Evolutionary conservation across 2,888 invertebrate genomes (phyloP).

Genomic region (Synanthedon formicaeformis): DNA sequence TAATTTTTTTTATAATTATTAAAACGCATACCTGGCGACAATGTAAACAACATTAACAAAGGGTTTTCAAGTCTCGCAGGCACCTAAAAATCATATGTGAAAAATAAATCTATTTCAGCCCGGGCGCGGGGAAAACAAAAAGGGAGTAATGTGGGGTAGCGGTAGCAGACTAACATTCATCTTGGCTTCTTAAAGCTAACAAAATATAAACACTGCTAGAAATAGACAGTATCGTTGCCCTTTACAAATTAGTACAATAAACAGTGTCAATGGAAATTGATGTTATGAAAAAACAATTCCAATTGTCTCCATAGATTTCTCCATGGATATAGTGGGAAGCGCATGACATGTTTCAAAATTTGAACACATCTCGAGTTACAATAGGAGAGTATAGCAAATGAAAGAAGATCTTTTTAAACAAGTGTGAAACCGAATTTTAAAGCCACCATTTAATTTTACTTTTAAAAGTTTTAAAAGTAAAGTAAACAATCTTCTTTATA

Average conservation of each 20-base stretch:
- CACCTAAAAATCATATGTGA: slow-evolving; percentile 66
- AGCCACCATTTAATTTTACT: too few species aligned
- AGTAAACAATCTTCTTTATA: too few species aligned
- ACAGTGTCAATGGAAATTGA: too few species aligned
- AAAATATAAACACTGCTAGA: slow-evolving; percentile 63
- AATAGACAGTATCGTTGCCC: slow-evolving; percentile 58
- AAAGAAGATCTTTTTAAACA: too few species aligned
- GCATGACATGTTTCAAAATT: too few species aligned
- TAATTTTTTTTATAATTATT: slow-evolving; percentile 11
- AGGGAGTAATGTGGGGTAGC: slow-evolving; percentile 53
- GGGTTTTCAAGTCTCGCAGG: slow-evolving; percentile 65
- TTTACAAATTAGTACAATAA: not conserved
- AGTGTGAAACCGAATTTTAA: too few species aligned
- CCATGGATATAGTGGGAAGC: too few species aligned
- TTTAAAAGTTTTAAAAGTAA: too few species aligned
- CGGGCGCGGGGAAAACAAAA: slow-evolving; percentile 59
- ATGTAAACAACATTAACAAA: slow-evolving; percentile 71
- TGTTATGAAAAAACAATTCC: too few species aligned
- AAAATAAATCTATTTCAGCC: slow-evolving; percentile 62
- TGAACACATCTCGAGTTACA: too few species aligned
- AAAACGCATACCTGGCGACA: slow-evolving; percentile 71
- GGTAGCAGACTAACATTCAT: slow-evolving; percentile 69
- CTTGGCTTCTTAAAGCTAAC: slow-evolving; percentile 69
- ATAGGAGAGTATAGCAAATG: too few species aligned
- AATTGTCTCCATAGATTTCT: too few species aligned